A percentile compares a stretch with the other conserved stretches of the same genome.
phyloP scores from a whole-genome alignment of 2,113 vertebrate genomes.

The Calidris pygmaea region DNA sequence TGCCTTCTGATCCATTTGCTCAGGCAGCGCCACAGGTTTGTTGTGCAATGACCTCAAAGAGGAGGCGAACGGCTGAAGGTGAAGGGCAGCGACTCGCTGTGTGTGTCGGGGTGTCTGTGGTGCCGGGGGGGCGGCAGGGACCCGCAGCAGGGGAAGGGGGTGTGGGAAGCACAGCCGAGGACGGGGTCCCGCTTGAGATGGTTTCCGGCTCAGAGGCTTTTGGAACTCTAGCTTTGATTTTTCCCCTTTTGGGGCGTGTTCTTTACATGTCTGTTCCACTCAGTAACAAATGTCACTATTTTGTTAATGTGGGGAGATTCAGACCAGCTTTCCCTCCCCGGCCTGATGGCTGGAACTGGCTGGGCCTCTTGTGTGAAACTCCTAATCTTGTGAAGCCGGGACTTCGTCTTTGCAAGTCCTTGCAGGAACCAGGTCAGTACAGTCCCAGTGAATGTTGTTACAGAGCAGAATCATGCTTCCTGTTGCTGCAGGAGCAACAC shows the following conservation, averaged over 20 bases:
- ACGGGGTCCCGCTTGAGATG: fast-evolving
- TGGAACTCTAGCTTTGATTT: not conserved
- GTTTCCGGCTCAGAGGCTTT: not conserved
- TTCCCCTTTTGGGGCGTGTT: not conserved
- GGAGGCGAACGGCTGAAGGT: not conserved
- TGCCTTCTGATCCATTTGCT: not conserved
- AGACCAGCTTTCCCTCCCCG: not conserved
- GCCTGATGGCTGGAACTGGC: not conserved
- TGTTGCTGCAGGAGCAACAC: not conserved
- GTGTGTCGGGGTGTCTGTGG: too few species aligned
- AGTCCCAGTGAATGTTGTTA: not conserved
- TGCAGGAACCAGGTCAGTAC: not conserved
- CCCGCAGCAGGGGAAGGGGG: not conserved
- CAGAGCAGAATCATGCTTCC: not conserved
- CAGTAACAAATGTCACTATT: not conserved
- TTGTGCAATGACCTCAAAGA: not conserved
- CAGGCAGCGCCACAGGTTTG: not conserved
- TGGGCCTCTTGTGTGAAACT: not conserved
- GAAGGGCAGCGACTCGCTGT: not conserved
- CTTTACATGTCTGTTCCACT: not conserved
- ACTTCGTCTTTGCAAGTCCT: not conserved
- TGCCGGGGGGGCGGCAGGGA: not conserved
- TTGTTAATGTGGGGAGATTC: not conserved
- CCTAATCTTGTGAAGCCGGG: not conserved
- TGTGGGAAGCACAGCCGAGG: not conserved